Base-by-base conservation (phyloP, 2,888 invertebrate species). In the Heliconius cydno region DNA sequence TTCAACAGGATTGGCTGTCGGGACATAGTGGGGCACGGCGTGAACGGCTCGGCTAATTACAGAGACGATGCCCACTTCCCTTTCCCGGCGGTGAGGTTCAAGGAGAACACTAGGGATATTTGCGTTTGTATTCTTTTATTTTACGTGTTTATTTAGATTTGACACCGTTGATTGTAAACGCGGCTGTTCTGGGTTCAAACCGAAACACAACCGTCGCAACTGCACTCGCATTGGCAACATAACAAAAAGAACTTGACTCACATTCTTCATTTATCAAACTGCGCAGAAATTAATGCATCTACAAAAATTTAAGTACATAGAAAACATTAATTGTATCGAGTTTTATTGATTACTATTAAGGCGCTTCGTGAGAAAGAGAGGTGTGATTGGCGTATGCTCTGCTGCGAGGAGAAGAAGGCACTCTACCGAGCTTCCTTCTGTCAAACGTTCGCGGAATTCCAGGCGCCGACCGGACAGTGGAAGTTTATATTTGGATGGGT, bases 391-490 rank as follows among this genome's bases (percentile, higher is more conserved):
- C 97, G 97, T 85, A 96, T 97, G 85, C 93, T 99, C 6, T 96
- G 97, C 25, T 90, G 98, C n/a, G 98, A 98, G 70, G 99, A 99
- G 85, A 99, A 99, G 94, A 99, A 99, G 93, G 95, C 96, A 0
- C 92, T 99, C 70, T 99, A 99, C 95, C 96, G 99, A 78, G 96
- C 98, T 4, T 98, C 98, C 81, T 99, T 98, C 92, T 97, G 99
- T 87, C 98, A 98, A 90, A 99, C 99, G 7, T 98, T 97, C 89
- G 93, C 97, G 0, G 99, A 99, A 95, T 97, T 99, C 91, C 94
- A 97, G 80, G 97, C 98, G 1, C 97, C 97, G 5, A 97, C 97
- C 22, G 98, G 98, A 25, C 96, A 97, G 86, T 98, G 98, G 98
- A 99, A 98, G 91, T 90, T 94, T 13, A 86, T 96, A 0, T 0